A percentile compares a stretch with the other conserved stretches of the same genome.
Evolutionary conservation across 1,140 invertebrate genomes (phyloP).

Genomic region (Brachionus angularis): DNA sequence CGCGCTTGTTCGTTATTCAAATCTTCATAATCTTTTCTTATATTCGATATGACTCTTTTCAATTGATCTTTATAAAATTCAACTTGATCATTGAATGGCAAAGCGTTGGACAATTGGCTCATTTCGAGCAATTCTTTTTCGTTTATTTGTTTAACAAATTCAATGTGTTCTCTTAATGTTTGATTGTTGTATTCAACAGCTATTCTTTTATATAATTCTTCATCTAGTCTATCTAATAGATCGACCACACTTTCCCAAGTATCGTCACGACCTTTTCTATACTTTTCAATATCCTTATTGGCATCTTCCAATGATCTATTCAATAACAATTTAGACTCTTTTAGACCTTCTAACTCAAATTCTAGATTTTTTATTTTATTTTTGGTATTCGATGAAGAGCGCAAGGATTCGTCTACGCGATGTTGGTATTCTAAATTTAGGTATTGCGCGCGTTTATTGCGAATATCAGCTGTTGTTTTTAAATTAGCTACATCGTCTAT

Average conservation of each 20-base stretch:
- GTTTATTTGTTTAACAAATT: conserved; percentile 34
- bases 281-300: not conserved
- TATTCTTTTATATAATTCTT: conserved; percentile 6
- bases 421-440: conserved; percentile 30
- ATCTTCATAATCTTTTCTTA: not conserved
- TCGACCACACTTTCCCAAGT: conserved; percentile 17
- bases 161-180: conserved; percentile 19
- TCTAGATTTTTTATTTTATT: conserved; percentile 15
- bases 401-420: not conserved
- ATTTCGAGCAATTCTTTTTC: conserved; percentile 24
- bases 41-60: conserved; percentile 20
- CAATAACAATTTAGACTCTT: conserved; percentile 18
- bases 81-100: conserved; percentile 43
- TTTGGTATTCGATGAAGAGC: not conserved
- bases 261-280: not conserved
- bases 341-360: not conserved
- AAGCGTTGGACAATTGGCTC: conserved; percentile 12
- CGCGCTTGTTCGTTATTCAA: conserved; percentile 11
- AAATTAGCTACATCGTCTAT: conserved; percentile 24
- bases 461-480: conserved; percentile 17
- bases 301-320: not conserved
- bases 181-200: conserved; percentile 38
- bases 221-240: conserved; percentile 7
- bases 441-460: conserved; percentile 23
- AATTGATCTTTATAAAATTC: conserved; percentile 43